Conservation (phyloP, 1,140 invertebrate genomes). For the Globodera rostochiensis region DNA sequence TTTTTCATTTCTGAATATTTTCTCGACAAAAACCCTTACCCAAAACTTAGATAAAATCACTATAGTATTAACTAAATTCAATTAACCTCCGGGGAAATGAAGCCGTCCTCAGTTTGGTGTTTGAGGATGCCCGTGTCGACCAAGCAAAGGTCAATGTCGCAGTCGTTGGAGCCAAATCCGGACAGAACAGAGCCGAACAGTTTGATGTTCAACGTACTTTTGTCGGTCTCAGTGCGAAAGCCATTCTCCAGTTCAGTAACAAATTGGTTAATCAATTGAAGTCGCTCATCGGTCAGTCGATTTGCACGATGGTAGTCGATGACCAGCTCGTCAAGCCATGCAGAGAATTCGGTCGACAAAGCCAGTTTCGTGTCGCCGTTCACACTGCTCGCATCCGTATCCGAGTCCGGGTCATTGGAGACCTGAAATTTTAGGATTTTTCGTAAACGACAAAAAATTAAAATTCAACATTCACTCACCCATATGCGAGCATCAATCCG, state of each 20-base stretch:
- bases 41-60: too few species aligned
- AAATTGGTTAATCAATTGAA: neutral
- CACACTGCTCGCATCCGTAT: neutral
- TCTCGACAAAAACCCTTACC: too few species aligned
- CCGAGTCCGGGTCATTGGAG: neutral
- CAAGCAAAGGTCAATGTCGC: conserved; percentile 34
- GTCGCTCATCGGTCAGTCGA: neutral
- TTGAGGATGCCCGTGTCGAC: conserved; percentile 4
- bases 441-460: too few species aligned
- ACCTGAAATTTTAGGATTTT: neutral
- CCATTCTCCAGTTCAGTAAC: neutral
- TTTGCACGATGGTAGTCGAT: neutral
- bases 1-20: too few species aligned
- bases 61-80: too few species aligned
- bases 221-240: neutral
- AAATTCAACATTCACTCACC: neutral
- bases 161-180: conserved; percentile 32
- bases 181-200: conserved; percentile 31
- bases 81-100: neutral
- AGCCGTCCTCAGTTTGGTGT: neutral
- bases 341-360: neutral
- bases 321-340: neutral
- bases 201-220: neutral
- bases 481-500: neutral
- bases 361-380: neutral